Conservation (phyloP, 2,113 vertebrate genomes). For the Gallinago undulata region DNA sequence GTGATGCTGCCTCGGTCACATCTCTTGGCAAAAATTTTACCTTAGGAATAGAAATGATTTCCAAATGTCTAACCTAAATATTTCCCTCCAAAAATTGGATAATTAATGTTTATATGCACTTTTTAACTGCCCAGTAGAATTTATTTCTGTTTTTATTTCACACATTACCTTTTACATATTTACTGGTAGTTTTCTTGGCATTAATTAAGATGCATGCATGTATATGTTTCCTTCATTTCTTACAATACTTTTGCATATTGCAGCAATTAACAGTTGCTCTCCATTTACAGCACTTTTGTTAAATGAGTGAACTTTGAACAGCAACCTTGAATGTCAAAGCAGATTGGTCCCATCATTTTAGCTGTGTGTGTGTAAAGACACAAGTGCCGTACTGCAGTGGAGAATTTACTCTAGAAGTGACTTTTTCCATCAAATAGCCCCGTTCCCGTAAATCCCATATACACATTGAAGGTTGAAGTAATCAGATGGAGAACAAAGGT, state of each 20-base stretch:
- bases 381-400: not conserved
- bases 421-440: not conserved
- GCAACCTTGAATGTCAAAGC: not conserved
- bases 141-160: not conserved
- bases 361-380: not conserved
- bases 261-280: not conserved
- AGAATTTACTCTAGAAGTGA: not conserved
- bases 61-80: constrained; percentile 52
- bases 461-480: not conserved
- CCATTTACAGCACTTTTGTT: not conserved
- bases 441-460: not conserved
- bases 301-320: not conserved
- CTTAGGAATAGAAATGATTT: constrained; percentile 33
- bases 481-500: not conserved
- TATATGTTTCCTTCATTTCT: not conserved
- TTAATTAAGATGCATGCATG: not conserved
- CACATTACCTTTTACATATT: not conserved
- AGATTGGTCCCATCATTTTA: not conserved
- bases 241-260: too few relatives aligned
- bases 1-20: constrained; percentile 54
- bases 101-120: constrained; percentile 33
- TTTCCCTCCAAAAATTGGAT: constrained; percentile 9
- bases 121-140: not conserved
- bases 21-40: constrained; percentile 56
- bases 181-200: not conserved